phyloP scores from a whole-genome alignment of 2,113 vertebrate genomes.

The Nycticebus coucang region DNA sequence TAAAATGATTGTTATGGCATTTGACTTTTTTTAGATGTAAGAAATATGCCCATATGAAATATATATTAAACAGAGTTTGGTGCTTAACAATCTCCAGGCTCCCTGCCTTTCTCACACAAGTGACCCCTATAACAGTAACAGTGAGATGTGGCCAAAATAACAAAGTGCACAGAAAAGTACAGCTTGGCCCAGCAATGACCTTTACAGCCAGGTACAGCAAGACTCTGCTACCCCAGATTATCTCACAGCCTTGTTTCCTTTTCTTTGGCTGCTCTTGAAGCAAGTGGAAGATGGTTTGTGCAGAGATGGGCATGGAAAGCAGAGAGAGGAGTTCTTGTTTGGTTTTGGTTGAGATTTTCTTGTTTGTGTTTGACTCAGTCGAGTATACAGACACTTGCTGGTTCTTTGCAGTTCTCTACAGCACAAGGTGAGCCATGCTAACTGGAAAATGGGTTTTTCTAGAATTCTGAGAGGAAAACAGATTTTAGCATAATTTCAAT shows the following conservation, averaged over 20 bases:
- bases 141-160: conserved; percentile 75
- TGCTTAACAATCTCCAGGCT: conserved; percentile 73
- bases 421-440: background rate
- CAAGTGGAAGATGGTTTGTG: background rate
- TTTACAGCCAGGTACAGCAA: conserved; percentile 71
- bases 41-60: conserved; percentile 71
- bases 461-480: background rate
- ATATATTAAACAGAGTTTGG: conserved; percentile 75
- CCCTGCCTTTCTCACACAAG: background rate
- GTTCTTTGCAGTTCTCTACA: background rate
- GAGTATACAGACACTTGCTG: rapidly evolving
- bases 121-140: background rate
- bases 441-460: background rate
- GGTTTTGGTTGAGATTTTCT: background rate
- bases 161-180: conserved; percentile 72
- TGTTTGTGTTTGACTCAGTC: background rate
- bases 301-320: background rate
- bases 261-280: background rate
- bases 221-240: background rate
- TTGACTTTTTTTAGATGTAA: conserved; percentile 50
- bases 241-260: background rate
- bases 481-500: conserved; percentile 21
- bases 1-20: conserved; percentile 55
- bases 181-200: conserved; percentile 76
- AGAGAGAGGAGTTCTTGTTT: background rate